Evolutionary conservation across 2,888 invertebrate genomes (phyloP), one percentile per base, ranked within the genome.

Genomic region (Chloroclystis v-ata): DNA sequence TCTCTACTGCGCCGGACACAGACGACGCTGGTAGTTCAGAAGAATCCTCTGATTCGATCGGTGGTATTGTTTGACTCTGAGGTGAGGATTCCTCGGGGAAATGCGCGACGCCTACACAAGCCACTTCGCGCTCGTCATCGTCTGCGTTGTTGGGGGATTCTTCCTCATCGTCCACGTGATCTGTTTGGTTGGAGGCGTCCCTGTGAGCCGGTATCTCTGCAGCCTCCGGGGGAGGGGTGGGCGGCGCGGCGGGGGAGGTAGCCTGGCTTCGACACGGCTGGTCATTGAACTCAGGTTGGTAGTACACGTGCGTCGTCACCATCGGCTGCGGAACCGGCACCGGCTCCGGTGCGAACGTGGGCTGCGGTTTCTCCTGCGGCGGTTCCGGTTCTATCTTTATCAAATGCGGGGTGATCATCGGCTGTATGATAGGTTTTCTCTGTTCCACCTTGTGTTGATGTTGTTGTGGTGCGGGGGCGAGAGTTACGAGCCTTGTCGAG

Each of bases 131-230:
- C 59, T 86, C 86, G 40, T 86, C 83, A 32, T 87, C 85, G 46
- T 87, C 86, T 0, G 83, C 82, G 8, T 82, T 81, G 49, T 82
- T 83, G 0, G 79, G 85, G 0, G 84, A 81, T 47, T 89, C 93
- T 56, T 93, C 93, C 44, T 93, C 93, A 59, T 92, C 93, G 62
- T 91, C 90, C 0, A 93, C 91, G 12, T 93, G 92, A 64, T 95
- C 95, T 0, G 95, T 95, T 79, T 95, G 95, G 68, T 95, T 95
- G 41, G 94, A 94, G 0, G 95, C 95, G 65, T 95, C 95, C 70
- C 91, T 77, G 30, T 85, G 94, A n/a, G 93, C 94, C 25, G 91
- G 91, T 2, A 88, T 83, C 51, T 91, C 91, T 1, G 90, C 84
- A 1, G 81, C 81, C 49, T 88, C 87, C 47, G 90, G 89, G 10